A percentile compares a stretch with the other conserved stretches of the same genome.
phyloP scores from a whole-genome alignment of 2,797 vertebrate genomes.

The Spea hammondii region DNA sequence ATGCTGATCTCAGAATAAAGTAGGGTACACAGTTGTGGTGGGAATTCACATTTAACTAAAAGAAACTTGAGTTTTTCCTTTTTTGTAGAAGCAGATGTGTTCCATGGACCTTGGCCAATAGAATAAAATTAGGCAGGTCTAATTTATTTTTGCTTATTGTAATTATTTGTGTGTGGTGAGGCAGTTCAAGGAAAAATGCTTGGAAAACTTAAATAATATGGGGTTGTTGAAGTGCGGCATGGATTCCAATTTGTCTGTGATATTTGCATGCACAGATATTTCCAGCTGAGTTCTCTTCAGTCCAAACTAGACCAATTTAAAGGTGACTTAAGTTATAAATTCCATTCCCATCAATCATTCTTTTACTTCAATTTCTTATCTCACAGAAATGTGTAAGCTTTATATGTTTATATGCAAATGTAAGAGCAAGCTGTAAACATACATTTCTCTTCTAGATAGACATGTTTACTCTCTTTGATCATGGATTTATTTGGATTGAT shows the following conservation, averaged over 20 bases:
- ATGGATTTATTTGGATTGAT: conserved; percentile 1
- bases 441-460: not conserved
- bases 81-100: conserved; percentile 6
- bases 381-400: not conserved
- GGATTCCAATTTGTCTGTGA: conserved; percentile 20
- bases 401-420: conserved; percentile 4
- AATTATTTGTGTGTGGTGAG: conserved; percentile 39
- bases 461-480: not conserved
- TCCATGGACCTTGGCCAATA: conserved; percentile 9
- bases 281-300: conserved; percentile 7
- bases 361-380: not conserved
- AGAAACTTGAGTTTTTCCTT: not conserved
- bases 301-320: conserved; percentile 20
- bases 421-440: not conserved
- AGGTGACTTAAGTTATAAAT: conserved; percentile 1
- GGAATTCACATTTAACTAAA: too few relatives aligned
- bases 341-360: not conserved
- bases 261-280: conserved; percentile 28
- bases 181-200: conserved; percentile 7
- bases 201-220: conserved; percentile 21
- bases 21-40: too few relatives aligned
- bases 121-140: conserved; percentile 11
- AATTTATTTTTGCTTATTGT: conserved; percentile 38
- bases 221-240: conserved; percentile 29
- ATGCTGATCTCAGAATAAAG: too few relatives aligned